phyloP scores from a whole-genome alignment of 2,113 vertebrate genomes.

The Scophthalmus maximus region DNA sequence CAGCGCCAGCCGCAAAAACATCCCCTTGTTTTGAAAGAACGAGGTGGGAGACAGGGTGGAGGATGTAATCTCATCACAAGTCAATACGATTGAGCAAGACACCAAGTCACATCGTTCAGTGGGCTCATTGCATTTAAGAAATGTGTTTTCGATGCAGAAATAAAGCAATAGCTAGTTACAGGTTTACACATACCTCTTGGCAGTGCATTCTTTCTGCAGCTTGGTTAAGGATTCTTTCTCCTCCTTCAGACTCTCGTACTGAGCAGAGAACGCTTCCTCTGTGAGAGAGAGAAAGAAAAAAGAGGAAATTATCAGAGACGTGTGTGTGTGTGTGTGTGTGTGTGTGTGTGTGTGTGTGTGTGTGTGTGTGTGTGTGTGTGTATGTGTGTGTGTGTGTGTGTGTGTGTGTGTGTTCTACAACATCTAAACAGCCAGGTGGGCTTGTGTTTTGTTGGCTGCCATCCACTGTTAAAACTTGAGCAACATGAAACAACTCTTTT shows the following conservation, averaged over 20 bases:
- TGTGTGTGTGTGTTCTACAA: slow-evolving; percentile 22
- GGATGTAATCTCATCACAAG: slow-evolving; percentile 23
- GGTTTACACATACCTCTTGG: slow-evolving; percentile 89
- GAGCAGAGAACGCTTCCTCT: slow-evolving; percentile 89
- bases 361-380: too few relatives aligned
- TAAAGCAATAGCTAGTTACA: slow-evolving; percentile 62
- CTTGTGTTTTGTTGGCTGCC: slow-evolving; percentile 49
- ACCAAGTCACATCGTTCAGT: slow-evolving; percentile 1
- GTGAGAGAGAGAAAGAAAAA: slow-evolving; percentile 56
- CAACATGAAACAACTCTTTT: slow-evolving; percentile 65
- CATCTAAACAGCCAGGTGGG: slow-evolving; percentile 69
- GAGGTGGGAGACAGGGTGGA: slow-evolving; percentile 23
- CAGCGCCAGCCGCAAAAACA: slow-evolving; percentile 29
- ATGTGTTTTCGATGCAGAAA: slow-evolving; percentile 28
- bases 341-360: too few relatives aligned
- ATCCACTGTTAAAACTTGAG: slow-evolving; percentile 42
- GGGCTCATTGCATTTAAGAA: slow-evolving; percentile 10
- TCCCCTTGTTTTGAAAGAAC: slow-evolving; percentile 47
- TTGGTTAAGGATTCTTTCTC: slow-evolving; percentile 89
- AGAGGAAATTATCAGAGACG: slow-evolving; percentile 66
- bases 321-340: too few relatives aligned
- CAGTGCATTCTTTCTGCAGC: slow-evolving; percentile 91
- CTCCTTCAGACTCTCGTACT: slow-evolving; percentile 87
- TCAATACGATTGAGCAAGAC: slow-evolving; percentile 19
- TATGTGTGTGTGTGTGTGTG: too few relatives aligned